These are phyloP conservation scores for Sogatella furcifera DNA, from an alignment of 1,140 invertebrate species.

Conservation along the genomic window DNA sequence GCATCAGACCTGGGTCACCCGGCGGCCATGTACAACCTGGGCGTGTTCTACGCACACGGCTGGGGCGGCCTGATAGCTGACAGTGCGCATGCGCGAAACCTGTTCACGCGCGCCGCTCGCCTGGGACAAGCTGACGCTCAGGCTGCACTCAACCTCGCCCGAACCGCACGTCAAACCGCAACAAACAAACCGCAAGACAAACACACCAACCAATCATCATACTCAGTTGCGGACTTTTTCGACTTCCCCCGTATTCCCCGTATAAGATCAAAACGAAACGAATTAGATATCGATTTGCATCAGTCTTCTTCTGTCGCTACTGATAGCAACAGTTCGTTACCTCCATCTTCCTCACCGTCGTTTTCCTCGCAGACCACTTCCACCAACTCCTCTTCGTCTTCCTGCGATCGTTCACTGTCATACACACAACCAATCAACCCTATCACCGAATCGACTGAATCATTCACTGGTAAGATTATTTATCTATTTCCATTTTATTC, in stretches of 20 bases:
- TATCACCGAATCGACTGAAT: background rate
- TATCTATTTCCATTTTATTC: background rate
- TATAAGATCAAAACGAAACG: no score
- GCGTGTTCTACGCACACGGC: slow-evolving; percentile 49
- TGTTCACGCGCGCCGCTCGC: slow-evolving; percentile 42
- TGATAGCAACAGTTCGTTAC: no score
- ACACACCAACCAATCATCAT: no score
- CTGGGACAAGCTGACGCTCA: slow-evolving; percentile 44
- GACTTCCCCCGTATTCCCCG: no score
- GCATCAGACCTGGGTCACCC: slow-evolving; percentile 45
- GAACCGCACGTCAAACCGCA: background rate
- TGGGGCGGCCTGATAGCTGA: slow-evolving; percentile 40
- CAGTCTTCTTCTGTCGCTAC: no score
- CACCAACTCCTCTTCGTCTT: background rate
- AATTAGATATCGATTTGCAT: no score
- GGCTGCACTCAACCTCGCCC: slow-evolving; percentile 33
- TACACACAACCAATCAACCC: background rate
- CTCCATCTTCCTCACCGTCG: background rate
- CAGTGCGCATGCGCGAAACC: slow-evolving; percentile 33
- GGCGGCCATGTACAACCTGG: slow-evolving; percentile 49
- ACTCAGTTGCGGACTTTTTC: no score
- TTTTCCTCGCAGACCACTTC: background rate
- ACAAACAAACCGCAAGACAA: no score
- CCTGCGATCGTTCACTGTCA: background rate
- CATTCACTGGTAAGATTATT: background rate